Evolutionary conservation across 2,888 invertebrate species (phyloP), one percentile per base, ranked within the genome.

Genomic region (Yponomeuta evonymella): DNA sequence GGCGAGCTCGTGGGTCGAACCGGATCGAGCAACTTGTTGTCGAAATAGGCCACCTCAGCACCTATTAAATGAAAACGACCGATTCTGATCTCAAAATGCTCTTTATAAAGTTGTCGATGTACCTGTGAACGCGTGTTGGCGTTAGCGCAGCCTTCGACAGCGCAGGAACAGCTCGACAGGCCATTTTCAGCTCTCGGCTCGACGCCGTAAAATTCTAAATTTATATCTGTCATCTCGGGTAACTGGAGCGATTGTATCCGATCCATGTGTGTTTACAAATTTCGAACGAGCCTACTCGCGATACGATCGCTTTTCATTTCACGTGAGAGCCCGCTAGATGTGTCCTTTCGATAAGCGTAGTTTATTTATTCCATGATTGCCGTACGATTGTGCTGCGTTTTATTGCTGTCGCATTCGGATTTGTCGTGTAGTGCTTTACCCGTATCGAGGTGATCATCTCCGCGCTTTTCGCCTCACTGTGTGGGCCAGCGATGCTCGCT

Each of bases 301-400:
- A 83, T 85, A 85, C 78, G 79, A 82, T 81, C 79, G 76, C 75
- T 78, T 83, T 81, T 84, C 77, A 79, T 43, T 43, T 8, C 43
- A 43, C 75, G 73, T 82, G 76, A 71, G 72, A 72, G 72, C 68
- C 64, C 71, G 67, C 70, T 73, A 76, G 79, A 81, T 83, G 76
- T 76, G 73, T 76, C 77, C 73, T 76, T 75, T 76, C 76, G 81
- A 83, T 83, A 83, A 79, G 75, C 79, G 77, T 72, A 76, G 75
- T 79, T 79, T 79, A 79, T 78, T 78, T 79, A 77, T 78, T 75
- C 73, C 77, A 73, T 75, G 79, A 81, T 81, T 79, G 78, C 79
- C 79, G 78, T 79, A 80, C 81, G 79, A 81, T 80, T 79, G 82
- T 82, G 74, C 78, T 81, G 78, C 75, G 77, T 81, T 84, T 85